These are phyloP conservation scores for Rambutsinella grinnellia DNA, from an alignment of 2,888 invertebrate species.

Conservation along the genomic window DNA sequence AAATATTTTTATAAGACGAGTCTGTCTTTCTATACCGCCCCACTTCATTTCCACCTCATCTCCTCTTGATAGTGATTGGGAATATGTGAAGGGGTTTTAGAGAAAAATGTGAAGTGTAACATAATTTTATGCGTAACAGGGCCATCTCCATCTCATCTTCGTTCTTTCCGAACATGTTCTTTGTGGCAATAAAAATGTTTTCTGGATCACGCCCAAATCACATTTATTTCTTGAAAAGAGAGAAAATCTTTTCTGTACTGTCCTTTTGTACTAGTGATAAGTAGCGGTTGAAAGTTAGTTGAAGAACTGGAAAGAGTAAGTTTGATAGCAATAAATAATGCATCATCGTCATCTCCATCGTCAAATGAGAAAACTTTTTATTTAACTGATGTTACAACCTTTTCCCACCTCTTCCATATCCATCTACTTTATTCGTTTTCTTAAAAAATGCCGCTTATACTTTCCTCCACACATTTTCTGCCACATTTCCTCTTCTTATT, in stretches of 20 bases:
- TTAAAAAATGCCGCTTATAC: slow-evolving; percentile 6
- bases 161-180: too few species aligned
- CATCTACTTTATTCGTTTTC: not conserved
- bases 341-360: slow-evolving; percentile 21
- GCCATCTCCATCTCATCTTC: not conserved
- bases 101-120: not conserved
- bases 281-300: too few species aligned
- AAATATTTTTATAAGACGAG: too few species aligned
- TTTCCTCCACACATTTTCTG: slow-evolving; percentile 23
- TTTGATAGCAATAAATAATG: slow-evolving; percentile 45
- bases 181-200: slow-evolving; percentile 26
- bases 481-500: slow-evolving; percentile 27
- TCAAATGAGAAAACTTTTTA: not conserved
- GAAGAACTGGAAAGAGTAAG: slow-evolving; percentile 13
- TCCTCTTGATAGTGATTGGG: slow-evolving; percentile 5
- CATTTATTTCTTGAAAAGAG: slow-evolving; percentile 9
- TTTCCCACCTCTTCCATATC: slow-evolving; percentile 37
- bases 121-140: slow-evolving; percentile 25
- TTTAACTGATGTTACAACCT: slow-evolving; percentile 31
- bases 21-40: too few species aligned
- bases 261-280: too few species aligned
- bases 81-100: slow-evolving; percentile 1
- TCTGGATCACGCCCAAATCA: slow-evolving; percentile 49
- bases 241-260: too few species aligned
- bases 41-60: too few species aligned